Percentiles rank a stretch among this genome's conserved stretches.
Conservation (phyloP, 1,140 invertebrate species). For the Drosophila fuyamai region DNA sequence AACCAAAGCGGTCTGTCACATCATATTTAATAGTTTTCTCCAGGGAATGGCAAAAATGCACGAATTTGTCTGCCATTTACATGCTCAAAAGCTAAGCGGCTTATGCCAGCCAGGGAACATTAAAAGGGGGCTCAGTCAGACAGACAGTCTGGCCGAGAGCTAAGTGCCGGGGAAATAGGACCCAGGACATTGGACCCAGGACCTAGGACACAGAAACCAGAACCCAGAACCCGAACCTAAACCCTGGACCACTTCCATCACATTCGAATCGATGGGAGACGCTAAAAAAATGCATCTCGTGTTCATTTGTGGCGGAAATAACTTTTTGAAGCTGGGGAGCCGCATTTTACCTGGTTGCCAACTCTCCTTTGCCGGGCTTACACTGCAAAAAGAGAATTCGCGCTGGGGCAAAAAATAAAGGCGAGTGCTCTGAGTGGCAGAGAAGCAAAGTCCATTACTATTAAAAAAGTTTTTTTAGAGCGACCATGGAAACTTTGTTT, state of each 20-base stretch:
- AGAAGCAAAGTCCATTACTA: slow-evolving; percentile 71
- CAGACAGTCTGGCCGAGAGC: slow-evolving; percentile 27
- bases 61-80: slow-evolving; percentile 53
- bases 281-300: slow-evolving; percentile 38
- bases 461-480: slow-evolving; percentile 76
- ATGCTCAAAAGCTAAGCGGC: slow-evolving; percentile 74
- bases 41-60: slow-evolving; percentile 17
- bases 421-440: slow-evolving; percentile 15
- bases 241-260: slow-evolving; percentile 9
- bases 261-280: slow-evolving; percentile 55
- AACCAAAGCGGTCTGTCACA: background rate
- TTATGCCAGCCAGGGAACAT: slow-evolving; percentile 30
- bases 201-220: background rate
- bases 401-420: slow-evolving; percentile 12
- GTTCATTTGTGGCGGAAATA: slow-evolving; percentile 79
- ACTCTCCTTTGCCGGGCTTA: slow-evolving; percentile 52
- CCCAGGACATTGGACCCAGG: background rate
- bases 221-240: background rate
- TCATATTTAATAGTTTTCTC: slow-evolving; percentile 43
- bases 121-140: slow-evolving; percentile 4
- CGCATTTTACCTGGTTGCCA: slow-evolving; percentile 65
- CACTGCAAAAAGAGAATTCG: slow-evolving; percentile 58
- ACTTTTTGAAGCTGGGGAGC: slow-evolving; percentile 68
- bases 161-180: slow-evolving; percentile 54
- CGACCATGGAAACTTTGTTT: slow-evolving; percentile 63